Base-by-base conservation (phyloP, 2,797 vertebrate genomes). In the Schizopygopsis malacanthus region DNA sequence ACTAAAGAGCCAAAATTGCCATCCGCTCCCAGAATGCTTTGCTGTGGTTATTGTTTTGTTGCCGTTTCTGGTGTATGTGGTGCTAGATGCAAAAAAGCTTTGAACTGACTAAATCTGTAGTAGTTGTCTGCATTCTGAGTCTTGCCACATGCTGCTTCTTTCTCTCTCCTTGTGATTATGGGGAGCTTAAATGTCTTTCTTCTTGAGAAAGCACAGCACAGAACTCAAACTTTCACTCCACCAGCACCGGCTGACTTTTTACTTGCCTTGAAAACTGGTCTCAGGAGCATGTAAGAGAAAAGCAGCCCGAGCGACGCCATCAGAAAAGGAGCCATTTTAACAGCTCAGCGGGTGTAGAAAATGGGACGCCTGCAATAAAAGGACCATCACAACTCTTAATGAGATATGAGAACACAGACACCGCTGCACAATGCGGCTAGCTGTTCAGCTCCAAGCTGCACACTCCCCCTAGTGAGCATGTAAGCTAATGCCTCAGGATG, bases 391-490 rank as follows among this genome's bases (percentile, higher is more conserved):
- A n/a, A 39, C 65, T 37, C 52, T 73, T 88, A 89, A 88, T 85
- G 87, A 73, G 65, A 85, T 63, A 79, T 65, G 61, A 88, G 59
- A 15, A 37, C 25, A 73, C 33, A 84, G 37, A 79, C n/a, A 41
- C 50, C 13, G 0, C 41, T 5, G 7, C 28, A 39, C 25, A 84
- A 69, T 18, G 15, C 1, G 25, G 50, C 54, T 52, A 22, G 39
- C 72, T 73, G 56, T 54, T 75, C 39, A 54, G 86, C 86, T 84
- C 77, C 65, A 83, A 85, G 77, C 86, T 45, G 33, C 91, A 92
- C 90, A 89, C 95, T 94, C 95, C 95, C 95, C 94, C 95, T 95
- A 95, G 94, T 95, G 94, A 93, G 92, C 87, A 92, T 90, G 89
- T 45, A 67, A 86, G 90, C 94, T 92, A 94, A 88, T 94, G 93